These are phyloP conservation scores for Melanchra persicariae DNA, from an alignment of 2,888 invertebrate genomes.

Conservation along the genomic window DNA sequence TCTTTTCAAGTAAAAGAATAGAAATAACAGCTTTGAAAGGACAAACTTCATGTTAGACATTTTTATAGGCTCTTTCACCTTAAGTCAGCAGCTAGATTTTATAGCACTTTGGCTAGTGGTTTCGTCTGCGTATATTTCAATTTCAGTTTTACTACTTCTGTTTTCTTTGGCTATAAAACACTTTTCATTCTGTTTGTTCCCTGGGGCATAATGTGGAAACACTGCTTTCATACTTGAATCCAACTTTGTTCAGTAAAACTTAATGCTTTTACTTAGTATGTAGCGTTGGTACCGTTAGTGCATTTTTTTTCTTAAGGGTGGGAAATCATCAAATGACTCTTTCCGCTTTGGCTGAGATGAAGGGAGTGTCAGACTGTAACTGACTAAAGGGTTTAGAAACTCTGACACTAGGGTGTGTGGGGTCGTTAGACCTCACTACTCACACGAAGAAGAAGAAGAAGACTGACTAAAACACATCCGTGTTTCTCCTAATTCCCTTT, in stretches of 20 bases:
- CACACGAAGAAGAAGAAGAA: no score
- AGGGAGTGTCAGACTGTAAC: no score
- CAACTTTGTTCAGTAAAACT: not conserved
- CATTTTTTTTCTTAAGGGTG: no score
- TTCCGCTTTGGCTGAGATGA: no score
- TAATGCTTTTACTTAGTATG: not conserved
- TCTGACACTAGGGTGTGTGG: no score
- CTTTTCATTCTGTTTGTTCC: constrained; percentile 43
- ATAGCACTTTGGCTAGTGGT: constrained; percentile 45
- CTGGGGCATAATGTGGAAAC: constrained; percentile 33
- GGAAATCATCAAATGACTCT: no score
- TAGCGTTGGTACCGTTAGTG: not conserved
- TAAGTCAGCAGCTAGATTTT: constrained; percentile 50
- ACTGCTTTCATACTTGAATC: constrained; percentile 1
- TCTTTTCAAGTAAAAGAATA: constrained; percentile 44
- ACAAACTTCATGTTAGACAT: constrained; percentile 59
- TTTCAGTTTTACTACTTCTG: constrained; percentile 40
- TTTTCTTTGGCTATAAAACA: constrained; percentile 48
- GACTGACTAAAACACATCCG: no score
- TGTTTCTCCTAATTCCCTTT: no score
- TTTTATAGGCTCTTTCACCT: constrained; percentile 58
- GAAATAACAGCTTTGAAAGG: constrained; percentile 48
- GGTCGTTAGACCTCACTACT: no score
- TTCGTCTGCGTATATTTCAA: constrained; percentile 49
- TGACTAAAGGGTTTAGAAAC: no score